phyloP scores from a whole-genome alignment of 2,888 invertebrate genomes.

The Netelia inedita region DNA sequence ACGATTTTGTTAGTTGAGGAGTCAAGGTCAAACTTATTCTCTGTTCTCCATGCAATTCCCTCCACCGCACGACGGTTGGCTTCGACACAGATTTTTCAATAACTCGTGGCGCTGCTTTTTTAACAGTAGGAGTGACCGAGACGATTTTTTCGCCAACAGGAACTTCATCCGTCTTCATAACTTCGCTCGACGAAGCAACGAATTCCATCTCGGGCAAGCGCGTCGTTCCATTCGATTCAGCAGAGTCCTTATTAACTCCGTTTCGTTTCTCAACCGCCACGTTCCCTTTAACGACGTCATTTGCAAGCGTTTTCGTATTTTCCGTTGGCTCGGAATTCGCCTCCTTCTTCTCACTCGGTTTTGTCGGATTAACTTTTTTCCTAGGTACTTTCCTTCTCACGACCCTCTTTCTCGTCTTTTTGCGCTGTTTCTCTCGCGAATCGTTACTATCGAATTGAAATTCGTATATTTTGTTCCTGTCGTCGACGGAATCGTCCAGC shows the following conservation, averaged over 20 bases:
- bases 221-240: neutral
- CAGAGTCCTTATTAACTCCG: neutral
- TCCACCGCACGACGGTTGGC: conserved; percentile 32
- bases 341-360: conserved; percentile 43
- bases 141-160: neutral
- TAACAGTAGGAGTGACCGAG: neutral
- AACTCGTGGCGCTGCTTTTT: neutral
- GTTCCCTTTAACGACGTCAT: neutral
- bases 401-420: conserved; percentile 63
- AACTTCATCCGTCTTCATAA: neutral
- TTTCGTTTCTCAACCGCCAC: conserved; percentile 5
- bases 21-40: conserved; percentile 55
- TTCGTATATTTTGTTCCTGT: conserved; percentile 72
- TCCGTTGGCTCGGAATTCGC: neutral
- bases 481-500: conserved; percentile 55
- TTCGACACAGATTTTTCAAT: neutral
- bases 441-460: conserved; percentile 74
- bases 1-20: conserved; percentile 47
- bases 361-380: conserved; percentile 22
- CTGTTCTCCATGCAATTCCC: conserved; percentile 38
- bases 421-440: conserved; percentile 68
- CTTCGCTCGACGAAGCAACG: neutral
- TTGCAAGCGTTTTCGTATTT: neutral
- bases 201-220: neutral
- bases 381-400: conserved; percentile 33